phyloP scores from a whole-genome alignment of 2,888 invertebrate species.

The Chrysomela aeneicollis region DNA sequence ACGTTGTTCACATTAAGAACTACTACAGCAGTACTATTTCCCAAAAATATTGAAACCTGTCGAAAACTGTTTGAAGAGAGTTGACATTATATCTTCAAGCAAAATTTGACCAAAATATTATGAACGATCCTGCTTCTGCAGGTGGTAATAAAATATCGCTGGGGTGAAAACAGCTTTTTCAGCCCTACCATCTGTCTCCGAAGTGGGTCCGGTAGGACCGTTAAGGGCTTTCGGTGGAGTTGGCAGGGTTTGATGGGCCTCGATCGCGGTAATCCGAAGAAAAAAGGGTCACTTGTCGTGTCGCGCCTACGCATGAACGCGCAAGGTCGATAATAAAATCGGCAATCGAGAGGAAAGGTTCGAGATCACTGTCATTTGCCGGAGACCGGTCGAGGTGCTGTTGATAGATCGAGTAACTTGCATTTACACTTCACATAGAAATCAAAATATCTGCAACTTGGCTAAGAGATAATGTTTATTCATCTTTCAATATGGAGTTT shows the following conservation, averaged over 20 bases:
- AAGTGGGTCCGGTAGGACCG: conserved; percentile 45
- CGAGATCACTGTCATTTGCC: not conserved
- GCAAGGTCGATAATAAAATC: conserved; percentile 4
- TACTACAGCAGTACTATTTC: no score
- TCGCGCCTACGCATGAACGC: not conserved
- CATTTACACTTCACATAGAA: not conserved
- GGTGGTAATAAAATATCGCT: conserved; percentile 39
- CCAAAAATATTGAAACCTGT: no score
- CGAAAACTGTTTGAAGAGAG: no score
- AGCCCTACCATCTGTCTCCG: conserved; percentile 49
- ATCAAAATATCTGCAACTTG: no score
- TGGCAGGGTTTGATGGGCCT: conserved; percentile 57
- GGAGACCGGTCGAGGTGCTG: not conserved
- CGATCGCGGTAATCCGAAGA: conserved; percentile 50
- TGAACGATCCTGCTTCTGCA: no score
- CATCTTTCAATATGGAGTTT: no score
- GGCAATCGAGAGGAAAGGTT: not conserved
- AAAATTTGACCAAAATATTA: no score
- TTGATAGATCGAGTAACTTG: not conserved
- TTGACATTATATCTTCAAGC: no score
- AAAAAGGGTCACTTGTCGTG: conserved; percentile 17
- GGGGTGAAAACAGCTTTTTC: conserved; percentile 28
- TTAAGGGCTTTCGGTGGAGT: conserved; percentile 54
- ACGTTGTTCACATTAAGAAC: no score
- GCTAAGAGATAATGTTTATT: no score